Evolutionary conservation across 2,888 invertebrate genomes (phyloP).

Genomic region (Drosophila hamatofila): DNA sequence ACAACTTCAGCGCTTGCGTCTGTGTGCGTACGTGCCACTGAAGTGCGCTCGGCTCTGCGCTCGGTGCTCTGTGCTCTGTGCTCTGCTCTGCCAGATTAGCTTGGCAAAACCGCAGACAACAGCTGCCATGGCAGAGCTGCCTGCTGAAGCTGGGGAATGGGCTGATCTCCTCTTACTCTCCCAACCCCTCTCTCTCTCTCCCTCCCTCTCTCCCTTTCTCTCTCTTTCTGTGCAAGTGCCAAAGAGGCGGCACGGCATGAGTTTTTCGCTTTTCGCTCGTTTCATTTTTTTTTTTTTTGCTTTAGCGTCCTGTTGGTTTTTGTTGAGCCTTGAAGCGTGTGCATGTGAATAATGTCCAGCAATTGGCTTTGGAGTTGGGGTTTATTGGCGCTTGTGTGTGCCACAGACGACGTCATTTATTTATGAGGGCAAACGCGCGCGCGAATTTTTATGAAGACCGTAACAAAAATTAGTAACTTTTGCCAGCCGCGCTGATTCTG

Average conservation of each 20-base stretch:
- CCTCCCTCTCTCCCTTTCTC: background rate
- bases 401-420: constrained; percentile 64
- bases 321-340: constrained; percentile 60
- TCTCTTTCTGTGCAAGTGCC: constrained; percentile 18
- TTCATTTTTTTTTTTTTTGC: constrained; percentile 25
- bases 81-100: constrained; percentile 71
- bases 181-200: background rate
- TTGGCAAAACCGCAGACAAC: constrained; percentile 79
- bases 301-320: constrained; percentile 35
- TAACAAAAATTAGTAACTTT: constrained; percentile 75
- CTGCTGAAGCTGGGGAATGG: background rate
- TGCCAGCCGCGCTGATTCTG: constrained; percentile 56
- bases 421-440: constrained; percentile 61
- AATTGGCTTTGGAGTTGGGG: constrained; percentile 53
- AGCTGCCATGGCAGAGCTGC: constrained; percentile 65
- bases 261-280: constrained; percentile 26
- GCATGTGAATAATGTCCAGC: constrained; percentile 80
- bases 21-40: constrained; percentile 80
- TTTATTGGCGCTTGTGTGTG: constrained; percentile 24
- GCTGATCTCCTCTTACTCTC: background rate
- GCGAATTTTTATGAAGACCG: constrained; percentile 70
- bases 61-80: background rate
- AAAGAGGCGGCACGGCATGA: constrained; percentile 38
- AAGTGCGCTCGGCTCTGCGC: constrained; percentile 58
- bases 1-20: constrained; percentile 77